Base-by-base conservation (phyloP, 2,797 vertebrate species). In the Ceyx erithaca region DNA sequence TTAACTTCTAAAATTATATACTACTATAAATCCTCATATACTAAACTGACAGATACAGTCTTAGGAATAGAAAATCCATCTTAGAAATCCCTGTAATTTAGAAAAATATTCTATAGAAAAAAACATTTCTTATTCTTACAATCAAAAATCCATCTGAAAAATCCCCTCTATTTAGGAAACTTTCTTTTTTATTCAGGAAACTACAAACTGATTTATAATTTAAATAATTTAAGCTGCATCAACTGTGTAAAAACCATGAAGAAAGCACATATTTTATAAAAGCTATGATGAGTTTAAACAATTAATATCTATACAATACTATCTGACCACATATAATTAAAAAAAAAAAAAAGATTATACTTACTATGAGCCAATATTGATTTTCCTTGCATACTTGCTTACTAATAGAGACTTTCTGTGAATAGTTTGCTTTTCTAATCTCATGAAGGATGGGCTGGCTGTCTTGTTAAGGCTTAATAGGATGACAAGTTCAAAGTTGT, bases 381-480 rank as follows among this genome's bases (percentile, higher is more conserved):
- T 89, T 81, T 87, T 87, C n/a, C 37, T 95, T 55, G 77, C 45
- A 30, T 21, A 40, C 6, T 16, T 68, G 57, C n/a, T 83, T 82
- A 45, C 18, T 77, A 18, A 51, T 58, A 57, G 0, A 0, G 54
- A 67, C 43, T 59, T 9, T 19, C 51, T 71, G 54, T 48, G 76
- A 91, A 52, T 19, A 85, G 21, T 67, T 45, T 78, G 64, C 43
- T 62, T 75, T 89, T 63, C 72, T 79, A 91, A 87, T 64, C 37
- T 82, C 45, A 58, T 13, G 55, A 80, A 66, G 61, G 64, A 75
- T 30, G 10, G 35, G 62, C 30, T 57, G 15, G 7, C 23, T 71
- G n/a, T n/a, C 88, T 85, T 93, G 41, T 33, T 82, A 63, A 55
- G 28, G 37, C 79, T 81, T 94, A 95, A 89, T 5, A 92, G 68